These are phyloP conservation scores for Hippocampus barbouri DNA, from an alignment of 2,113 vertebrate genomes.

Conservation along the genomic window DNA sequence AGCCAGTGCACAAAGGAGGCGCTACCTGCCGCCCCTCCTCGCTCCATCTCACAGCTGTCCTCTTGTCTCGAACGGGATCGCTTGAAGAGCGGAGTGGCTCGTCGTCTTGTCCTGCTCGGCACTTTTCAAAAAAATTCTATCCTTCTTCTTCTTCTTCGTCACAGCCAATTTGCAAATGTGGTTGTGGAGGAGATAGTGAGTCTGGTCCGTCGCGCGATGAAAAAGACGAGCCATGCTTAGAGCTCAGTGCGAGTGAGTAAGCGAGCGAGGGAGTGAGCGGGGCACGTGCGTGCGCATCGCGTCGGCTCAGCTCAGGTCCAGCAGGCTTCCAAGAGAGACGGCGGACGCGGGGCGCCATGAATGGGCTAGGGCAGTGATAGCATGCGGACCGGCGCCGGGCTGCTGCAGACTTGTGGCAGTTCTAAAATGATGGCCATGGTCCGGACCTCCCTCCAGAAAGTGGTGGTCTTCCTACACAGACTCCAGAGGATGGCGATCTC, in stretches of 20 bases:
- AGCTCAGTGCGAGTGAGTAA: constrained; percentile 32
- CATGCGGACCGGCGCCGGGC: constrained; percentile 92
- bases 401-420: constrained; percentile 93
- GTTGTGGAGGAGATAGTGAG: constrained; percentile 67
- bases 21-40: constrained; percentile 43
- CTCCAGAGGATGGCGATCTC: constrained; percentile 99
- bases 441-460: constrained; percentile 99
- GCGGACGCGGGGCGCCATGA: constrained; percentile 78
- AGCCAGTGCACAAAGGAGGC: constrained; percentile 42
- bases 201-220: constrained; percentile 33
- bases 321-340: constrained; percentile 50
- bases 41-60: constrained; percentile 1
- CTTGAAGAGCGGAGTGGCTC: constrained; percentile 49
- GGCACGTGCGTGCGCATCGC: constrained; percentile 41
- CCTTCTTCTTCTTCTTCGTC: constrained; percentile 42
- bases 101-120: constrained; percentile 37
- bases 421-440: constrained; percentile 99
- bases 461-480: constrained; percentile 98
- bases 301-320: constrained; percentile 62
- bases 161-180: constrained; percentile 52
- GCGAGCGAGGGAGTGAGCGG: constrained; percentile 34
- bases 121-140: constrained; percentile 15
- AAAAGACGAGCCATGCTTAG: constrained; percentile 21
- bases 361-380: constrained; percentile 84
- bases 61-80: constrained; percentile 17